These are phyloP conservation scores for Prionace glauca DNA, from an alignment of 2,797 vertebrate genomes.

Conservation along the genomic window DNA sequence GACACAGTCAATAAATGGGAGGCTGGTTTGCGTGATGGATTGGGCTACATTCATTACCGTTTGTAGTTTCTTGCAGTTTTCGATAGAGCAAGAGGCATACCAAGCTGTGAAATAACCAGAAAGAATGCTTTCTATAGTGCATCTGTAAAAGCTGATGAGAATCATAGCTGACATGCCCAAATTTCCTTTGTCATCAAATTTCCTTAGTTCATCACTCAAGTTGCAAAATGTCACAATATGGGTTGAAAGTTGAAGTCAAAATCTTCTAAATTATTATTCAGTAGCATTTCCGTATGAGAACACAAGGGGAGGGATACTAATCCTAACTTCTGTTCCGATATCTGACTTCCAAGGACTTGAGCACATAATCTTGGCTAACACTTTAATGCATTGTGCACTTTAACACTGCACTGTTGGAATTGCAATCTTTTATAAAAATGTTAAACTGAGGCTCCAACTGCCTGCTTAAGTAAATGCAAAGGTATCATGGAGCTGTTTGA, in stretches of 20 bases:
- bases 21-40: no score
- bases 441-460: no score
- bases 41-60: no score
- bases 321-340: neutral
- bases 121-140: no score
- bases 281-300: neutral
- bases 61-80: no score
- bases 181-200: no score
- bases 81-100: no score
- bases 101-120: no score
- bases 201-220: neutral
- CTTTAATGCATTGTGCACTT: neutral
- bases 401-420: neutral
- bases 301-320: neutral
- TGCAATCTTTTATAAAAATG: neutral
- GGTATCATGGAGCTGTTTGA: neutral
- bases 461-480: no score
- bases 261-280: neutral
- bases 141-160: no score
- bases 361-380: neutral
- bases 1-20: no score
- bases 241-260: neutral
- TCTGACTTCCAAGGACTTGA: neutral
- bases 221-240: neutral
- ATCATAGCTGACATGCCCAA: no score